Conservation (phyloP, 2,113 vertebrate genomes). For the Varanus komodoensis region DNA sequence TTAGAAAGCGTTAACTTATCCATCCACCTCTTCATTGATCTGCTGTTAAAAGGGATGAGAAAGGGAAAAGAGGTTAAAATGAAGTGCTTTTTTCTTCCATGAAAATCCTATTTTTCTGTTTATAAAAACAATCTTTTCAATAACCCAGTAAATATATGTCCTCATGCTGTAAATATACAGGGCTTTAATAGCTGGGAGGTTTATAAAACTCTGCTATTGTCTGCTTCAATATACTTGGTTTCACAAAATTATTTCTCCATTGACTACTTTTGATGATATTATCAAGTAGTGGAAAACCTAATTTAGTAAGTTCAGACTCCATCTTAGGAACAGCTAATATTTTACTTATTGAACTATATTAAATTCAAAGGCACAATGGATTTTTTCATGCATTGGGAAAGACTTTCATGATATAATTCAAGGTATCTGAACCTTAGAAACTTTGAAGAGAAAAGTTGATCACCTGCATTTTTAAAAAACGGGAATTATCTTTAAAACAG, state of each 20-base stretch:
- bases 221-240: neutral
- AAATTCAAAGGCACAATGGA: too few relatives aligned
- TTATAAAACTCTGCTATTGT: constrained; percentile 29
- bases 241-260: constrained; percentile 46
- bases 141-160: neutral
- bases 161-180: constrained; percentile 34
- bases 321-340: constrained; percentile 22
- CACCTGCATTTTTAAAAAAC: neutral
- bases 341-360: neutral
- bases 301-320: constrained; percentile 6
- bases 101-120: constrained; percentile 26
- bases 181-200: constrained; percentile 23
- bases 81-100: neutral
- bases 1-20: constrained; percentile 20
- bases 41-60: neutral
- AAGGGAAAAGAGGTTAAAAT: neutral
- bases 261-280: constrained; percentile 20
- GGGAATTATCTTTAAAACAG: neutral
- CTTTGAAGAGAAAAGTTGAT: neutral
- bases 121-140: constrained; percentile 36
- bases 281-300: neutral
- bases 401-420: too few relatives aligned
- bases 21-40: neutral
- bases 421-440: neutral
- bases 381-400: too few relatives aligned